A percentile compares a stretch with the other conserved stretches of the same genome.
Conservation (phyloP, 1,140 invertebrate species). For the Tetragonula clypearis region DNA sequence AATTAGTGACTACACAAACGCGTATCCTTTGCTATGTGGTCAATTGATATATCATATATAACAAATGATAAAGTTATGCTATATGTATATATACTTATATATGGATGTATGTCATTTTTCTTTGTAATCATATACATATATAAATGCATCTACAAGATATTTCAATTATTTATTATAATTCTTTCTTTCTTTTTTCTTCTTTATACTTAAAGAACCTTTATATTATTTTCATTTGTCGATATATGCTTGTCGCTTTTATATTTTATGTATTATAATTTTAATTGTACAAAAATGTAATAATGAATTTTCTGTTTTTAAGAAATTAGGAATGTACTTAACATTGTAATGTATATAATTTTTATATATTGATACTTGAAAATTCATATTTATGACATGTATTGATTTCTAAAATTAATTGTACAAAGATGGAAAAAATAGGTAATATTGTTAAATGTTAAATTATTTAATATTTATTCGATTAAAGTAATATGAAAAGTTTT, state of each 20-base stretch:
- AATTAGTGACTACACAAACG: too few species aligned
- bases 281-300: not conserved
- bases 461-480: not conserved
- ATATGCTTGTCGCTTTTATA: not conserved
- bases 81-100: not conserved
- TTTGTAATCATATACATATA: not conserved
- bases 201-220: not conserved
- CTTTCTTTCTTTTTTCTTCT: not conserved
- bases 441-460: not conserved
- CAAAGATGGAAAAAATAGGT: not conserved
- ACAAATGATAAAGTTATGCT: too few species aligned
- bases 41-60: too few species aligned
- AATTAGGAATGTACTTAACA: not conserved
- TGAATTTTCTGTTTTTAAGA: not conserved
- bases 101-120: not conserved
- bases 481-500: not conserved
- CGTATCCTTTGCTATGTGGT: too few species aligned
- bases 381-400: not conserved
- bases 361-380: not conserved
- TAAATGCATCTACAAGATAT: not conserved
- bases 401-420: not conserved
- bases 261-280: not conserved
- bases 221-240: not conserved
- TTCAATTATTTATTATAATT: not conserved
- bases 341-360: not conserved